These are phyloP conservation scores for Steinernema khuongi DNA, from an alignment of 1,140 invertebrate genomes.

Conservation along the genomic window DNA sequence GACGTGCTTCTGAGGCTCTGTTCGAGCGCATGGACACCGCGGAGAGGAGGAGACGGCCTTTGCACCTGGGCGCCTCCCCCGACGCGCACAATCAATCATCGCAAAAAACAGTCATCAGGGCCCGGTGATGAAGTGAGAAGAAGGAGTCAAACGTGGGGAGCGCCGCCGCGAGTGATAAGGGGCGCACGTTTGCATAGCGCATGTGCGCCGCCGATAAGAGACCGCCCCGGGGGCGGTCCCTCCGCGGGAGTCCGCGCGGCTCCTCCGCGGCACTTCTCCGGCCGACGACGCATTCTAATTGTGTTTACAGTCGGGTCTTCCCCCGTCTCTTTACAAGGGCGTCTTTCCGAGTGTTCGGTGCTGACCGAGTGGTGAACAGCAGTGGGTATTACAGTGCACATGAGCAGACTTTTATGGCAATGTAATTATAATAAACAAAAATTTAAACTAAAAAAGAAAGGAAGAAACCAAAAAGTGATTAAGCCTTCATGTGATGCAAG, in stretches of 20 bases:
- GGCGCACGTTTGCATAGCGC: neutral
- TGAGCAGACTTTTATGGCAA: too few species aligned
- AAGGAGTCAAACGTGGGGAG: neutral
- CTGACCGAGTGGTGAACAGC: too few species aligned
- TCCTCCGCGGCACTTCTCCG: neutral
- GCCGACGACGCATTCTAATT: slow-evolving; percentile 2
- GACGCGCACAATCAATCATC: neutral
- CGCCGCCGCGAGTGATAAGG: neutral
- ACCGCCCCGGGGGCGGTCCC: neutral
- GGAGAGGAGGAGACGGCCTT: neutral
- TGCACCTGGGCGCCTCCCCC: neutral
- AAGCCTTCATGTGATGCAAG: too few species aligned
- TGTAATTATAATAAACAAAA: too few species aligned
- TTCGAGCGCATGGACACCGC: neutral
- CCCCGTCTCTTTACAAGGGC: too few species aligned
- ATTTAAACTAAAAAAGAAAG: too few species aligned
- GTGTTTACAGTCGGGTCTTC: slow-evolving; percentile 6
- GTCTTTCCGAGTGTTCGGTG: too few species aligned
- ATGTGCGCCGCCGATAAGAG: neutral
- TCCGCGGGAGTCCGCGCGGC: neutral
- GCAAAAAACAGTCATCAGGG: neutral
- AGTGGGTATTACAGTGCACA: too few species aligned
- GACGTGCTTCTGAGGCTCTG: neutral
- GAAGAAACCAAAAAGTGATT: too few species aligned
- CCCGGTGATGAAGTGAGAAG: neutral